A percentile compares a stretch with the other conserved stretches of the same genome.
Conservation (phyloP, 1,140 invertebrate genomes). For the Bombus confusus region DNA sequence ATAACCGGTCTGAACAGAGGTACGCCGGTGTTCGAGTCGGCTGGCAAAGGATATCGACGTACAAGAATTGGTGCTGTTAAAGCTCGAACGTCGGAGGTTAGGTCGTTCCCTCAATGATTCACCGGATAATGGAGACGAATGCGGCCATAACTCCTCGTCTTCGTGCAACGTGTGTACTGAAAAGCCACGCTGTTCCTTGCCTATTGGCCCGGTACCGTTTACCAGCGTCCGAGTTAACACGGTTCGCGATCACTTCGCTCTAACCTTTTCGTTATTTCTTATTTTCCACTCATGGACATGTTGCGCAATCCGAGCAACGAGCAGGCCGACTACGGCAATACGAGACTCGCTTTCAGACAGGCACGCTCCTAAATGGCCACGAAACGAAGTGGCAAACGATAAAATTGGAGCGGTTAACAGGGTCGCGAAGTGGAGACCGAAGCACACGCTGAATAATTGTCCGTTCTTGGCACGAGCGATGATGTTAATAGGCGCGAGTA, state of each 20-base stretch:
- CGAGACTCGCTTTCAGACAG: background rate
- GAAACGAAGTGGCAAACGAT: slow-evolving; percentile 22
- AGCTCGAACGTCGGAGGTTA: slow-evolving; percentile 57
- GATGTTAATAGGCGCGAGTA: slow-evolving; percentile 29
- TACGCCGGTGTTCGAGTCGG: slow-evolving; percentile 34
- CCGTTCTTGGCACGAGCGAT: slow-evolving; percentile 14
- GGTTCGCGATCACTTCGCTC: background rate
- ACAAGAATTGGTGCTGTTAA: slow-evolving; percentile 63
- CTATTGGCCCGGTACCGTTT: slow-evolving; percentile 35
- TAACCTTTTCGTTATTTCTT: background rate
- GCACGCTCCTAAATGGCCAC: background rate
- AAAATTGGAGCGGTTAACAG: slow-evolving; percentile 1
- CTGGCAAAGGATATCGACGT: slow-evolving; percentile 61
- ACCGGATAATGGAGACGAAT: slow-evolving; percentile 79
- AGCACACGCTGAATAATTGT: slow-evolving; percentile 11
- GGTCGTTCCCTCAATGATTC: slow-evolving; percentile 74
- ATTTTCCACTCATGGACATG: background rate
- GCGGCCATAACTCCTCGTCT: slow-evolving; percentile 74
- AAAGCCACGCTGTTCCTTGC: slow-evolving; percentile 2
- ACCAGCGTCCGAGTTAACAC: background rate
- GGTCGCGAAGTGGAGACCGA: slow-evolving; percentile 1
- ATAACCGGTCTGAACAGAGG: slow-evolving; percentile 34
- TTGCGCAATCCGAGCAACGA: background rate
- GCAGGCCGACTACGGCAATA: background rate
- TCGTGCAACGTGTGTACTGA: slow-evolving; percentile 37